Conservation (phyloP, 2,888 invertebrate species). For the Onthophagus sagittarius region DNA sequence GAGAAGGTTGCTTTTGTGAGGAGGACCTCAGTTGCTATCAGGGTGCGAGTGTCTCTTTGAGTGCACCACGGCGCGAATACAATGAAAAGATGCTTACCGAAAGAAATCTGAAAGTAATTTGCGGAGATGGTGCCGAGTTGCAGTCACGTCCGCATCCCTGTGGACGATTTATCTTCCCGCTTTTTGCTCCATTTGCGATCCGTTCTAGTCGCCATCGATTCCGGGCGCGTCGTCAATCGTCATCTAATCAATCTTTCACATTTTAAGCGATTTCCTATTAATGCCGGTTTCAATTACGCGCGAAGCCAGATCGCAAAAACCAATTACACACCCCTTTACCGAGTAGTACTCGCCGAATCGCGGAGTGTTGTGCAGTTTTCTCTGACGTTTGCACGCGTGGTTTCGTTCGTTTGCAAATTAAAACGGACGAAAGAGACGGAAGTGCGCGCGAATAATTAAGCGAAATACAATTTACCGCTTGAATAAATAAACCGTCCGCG, state of each 20-base stretch:
- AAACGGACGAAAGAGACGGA: not conserved
- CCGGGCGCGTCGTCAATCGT: not conserved
- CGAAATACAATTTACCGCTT: not conserved
- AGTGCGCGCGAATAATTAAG: not conserved
- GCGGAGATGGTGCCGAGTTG: not conserved
- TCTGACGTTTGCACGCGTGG: not conserved
- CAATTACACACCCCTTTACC: not conserved
- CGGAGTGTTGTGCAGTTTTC: not conserved
- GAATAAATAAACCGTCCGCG: not conserved
- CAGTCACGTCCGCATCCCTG: not conserved
- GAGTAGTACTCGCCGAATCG: not conserved
- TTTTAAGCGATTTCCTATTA: not conserved
- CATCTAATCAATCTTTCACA: not conserved
- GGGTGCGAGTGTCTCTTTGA: not conserved
- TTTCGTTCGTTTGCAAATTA: not conserved
- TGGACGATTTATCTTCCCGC: not conserved
- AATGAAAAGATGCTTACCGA: not conserved
- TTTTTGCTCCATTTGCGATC: not conserved
- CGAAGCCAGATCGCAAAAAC: not conserved
- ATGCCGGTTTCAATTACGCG: not conserved
- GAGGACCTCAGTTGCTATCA: not conserved
- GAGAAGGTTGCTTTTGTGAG: not conserved
- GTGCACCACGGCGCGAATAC: not conserved
- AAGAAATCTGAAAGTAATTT: not conserved
- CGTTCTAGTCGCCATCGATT: not conserved